Base-by-base conservation (phyloP, 2,797 vertebrate species). In the Peromyscus aztecus region DNA sequence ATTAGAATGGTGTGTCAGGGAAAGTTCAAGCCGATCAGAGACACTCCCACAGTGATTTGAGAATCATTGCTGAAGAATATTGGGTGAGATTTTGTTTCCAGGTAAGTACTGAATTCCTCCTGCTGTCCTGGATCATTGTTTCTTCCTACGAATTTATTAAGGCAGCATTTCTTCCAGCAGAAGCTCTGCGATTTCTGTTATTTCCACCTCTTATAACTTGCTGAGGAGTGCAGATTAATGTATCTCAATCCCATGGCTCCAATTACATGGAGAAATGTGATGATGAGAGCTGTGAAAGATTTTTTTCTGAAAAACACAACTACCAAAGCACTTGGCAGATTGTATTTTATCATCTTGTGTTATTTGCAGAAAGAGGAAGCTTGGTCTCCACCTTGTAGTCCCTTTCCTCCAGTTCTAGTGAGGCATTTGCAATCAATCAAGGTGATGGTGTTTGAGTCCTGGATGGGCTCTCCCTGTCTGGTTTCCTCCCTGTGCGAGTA, bases 371-470 rank as follows among this genome's bases (percentile, higher is more conserved):
- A 49, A 87, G 80, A 88, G 55, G 89, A 73, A 93, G 65, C 12
- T 55, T 75, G n/a, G 10, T 52, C 55, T 71, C 37, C 0, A 0
- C n/a, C 65, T 43, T 31, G 1, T 24, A 34, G 29, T 13, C 59
- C 8, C 31, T 88, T 94, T 92, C 80, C 14, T 84, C 69, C 55
- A 40, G 57, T 91, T 49, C 65, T 82, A n/a, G 7, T 37, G 75
- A 87, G 52, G 16, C 57, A 73, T 84, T 91, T 89, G 63, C 65
- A 81, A 90, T 97, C 95, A 77, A 34, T 97, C 95, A 97, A 86
- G 59, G 69, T 52, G 43, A 73, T 88, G 14, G 23, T 57, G 23
- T 65, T 97, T 81, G 65, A 93, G 84, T 94, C 86, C 81, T 73
- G 2, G 67, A 96, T 73, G 52, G 46, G 23, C 76, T 29, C 2